phyloP scores from a whole-genome alignment of 2,888 invertebrate genomes.

The Tetheella fluctuosa region DNA sequence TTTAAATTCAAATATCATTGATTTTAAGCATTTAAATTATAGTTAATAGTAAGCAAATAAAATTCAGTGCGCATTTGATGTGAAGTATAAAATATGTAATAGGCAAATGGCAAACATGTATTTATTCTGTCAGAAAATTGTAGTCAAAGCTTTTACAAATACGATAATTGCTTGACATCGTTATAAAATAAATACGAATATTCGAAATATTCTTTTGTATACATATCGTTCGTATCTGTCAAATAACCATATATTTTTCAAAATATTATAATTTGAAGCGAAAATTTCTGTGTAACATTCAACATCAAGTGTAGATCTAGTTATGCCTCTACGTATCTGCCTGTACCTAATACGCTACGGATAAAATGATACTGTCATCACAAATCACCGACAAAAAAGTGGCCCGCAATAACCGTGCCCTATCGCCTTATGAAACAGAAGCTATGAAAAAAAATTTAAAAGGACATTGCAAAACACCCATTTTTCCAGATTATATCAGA shows the following conservation, averaged over 20 bases:
- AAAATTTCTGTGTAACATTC: too few relatives aligned
- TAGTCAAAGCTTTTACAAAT: neutral
- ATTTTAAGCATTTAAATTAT: too few relatives aligned
- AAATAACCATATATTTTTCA: too few relatives aligned
- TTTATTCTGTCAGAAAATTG: neutral
- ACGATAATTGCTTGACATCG: neutral
- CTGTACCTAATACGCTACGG: slow-evolving; percentile 4
- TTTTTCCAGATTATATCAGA: slow-evolving; percentile 15
- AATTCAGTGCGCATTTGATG: too few relatives aligned
- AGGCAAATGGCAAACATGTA: too few relatives aligned
- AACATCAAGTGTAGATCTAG: too few relatives aligned
- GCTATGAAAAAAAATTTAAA: neutral
- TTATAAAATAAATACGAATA: neutral
- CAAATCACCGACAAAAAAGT: slow-evolving; percentile 11
- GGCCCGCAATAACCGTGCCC: slow-evolving; percentile 11
- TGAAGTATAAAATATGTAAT: too few relatives aligned
- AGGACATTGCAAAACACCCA: slow-evolving; percentile 12
- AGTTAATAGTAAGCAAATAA: too few relatives aligned
- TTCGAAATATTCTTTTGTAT: too few relatives aligned
- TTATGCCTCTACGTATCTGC: neutral
- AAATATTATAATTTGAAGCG: too few relatives aligned
- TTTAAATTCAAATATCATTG: neutral
- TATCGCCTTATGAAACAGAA: slow-evolving; percentile 14
- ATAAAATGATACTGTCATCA: slow-evolving; percentile 7
- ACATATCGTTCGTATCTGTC: too few relatives aligned